These are phyloP conservation scores for Cosmorhoe ocellata DNA, from an alignment of 2,888 invertebrate species.

Conservation along the genomic window DNA sequence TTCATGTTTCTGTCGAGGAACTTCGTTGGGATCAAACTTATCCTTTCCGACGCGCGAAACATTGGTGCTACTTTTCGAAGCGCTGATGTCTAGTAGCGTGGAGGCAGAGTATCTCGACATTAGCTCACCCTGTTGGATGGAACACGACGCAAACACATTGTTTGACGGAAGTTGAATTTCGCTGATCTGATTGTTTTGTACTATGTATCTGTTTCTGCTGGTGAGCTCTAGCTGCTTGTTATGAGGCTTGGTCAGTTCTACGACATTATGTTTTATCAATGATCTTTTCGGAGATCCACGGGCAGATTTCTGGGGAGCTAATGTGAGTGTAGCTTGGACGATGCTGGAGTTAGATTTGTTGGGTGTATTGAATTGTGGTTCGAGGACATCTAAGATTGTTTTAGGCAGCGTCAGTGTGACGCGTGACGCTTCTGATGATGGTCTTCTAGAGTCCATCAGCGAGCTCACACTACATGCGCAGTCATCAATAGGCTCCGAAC, in stretches of 20 bases:
- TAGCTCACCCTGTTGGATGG: constrained; percentile 73
- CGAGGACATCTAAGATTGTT: constrained; percentile 78
- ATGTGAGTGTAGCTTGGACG: constrained; percentile 85
- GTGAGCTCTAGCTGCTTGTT: constrained; percentile 76
- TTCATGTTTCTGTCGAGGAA: constrained; percentile 65
- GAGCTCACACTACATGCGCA: constrained; percentile 86
- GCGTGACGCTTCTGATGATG: constrained; percentile 82
- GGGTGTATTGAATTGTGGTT: constrained; percentile 79
- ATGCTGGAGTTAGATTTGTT: constrained; percentile 78
- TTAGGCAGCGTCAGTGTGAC: constrained; percentile 79
- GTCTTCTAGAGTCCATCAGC: constrained; percentile 84
- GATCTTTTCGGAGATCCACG: constrained; percentile 74
- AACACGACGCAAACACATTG: constrained; percentile 66
- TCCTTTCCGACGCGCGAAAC: constrained; percentile 57
- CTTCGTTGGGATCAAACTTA: constrained; percentile 58
- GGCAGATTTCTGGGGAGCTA: constrained; percentile 82
- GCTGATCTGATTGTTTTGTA: constrained; percentile 79
- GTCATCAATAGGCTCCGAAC: constrained; percentile 81
- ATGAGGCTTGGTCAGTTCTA: constrained; percentile 65
- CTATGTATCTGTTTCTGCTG: constrained; percentile 76
- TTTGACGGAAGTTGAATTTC: constrained; percentile 77
- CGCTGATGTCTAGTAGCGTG: constrained; percentile 76
- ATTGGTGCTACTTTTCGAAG: constrained; percentile 55
- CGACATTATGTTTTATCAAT: constrained; percentile 71
- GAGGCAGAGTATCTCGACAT: constrained; percentile 84